Evolutionary conservation across 35 echinoderm and acorn worm genomes (phyloP).

Genomic region (Antedon bifida): DNA sequence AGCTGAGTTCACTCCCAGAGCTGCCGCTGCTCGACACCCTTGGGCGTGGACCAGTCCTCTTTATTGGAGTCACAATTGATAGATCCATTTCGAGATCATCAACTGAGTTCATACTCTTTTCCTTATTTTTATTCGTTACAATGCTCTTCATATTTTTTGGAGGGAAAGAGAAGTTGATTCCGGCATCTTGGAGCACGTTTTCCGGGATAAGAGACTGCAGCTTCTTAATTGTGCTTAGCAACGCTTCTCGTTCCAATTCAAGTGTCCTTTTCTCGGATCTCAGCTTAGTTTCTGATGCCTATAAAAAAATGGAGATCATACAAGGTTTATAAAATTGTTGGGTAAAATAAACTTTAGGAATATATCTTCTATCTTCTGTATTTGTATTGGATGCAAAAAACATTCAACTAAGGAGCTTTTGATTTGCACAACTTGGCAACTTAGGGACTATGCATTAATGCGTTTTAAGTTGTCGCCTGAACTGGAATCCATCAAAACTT

Average conservation of each 20-base stretch:
- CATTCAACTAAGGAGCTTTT: too few relatives aligned
- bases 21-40: conserved; percentile 39
- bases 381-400: too few relatives aligned
- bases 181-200: conserved; percentile 26
- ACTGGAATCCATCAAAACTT: too few relatives aligned
- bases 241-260: conserved; percentile 45
- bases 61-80: conserved; percentile 15
- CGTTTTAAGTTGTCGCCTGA: too few relatives aligned
- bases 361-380: too few relatives aligned
- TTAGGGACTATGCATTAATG: too few relatives aligned
- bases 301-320: background rate
- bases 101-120: conserved; percentile 17
- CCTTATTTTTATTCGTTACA: conserved; percentile 12
- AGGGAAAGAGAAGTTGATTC: conserved; percentile 34
- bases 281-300: conserved; percentile 23
- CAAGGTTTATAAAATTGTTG: too few relatives aligned
- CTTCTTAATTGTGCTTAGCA: conserved; percentile 48
- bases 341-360: too few relatives aligned
- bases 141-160: background rate
- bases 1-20: conserved; percentile 41
- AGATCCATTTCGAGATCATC: conserved; percentile 44
- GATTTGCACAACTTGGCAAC: too few relatives aligned
- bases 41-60: background rate
- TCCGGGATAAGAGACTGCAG: conserved; percentile 38
- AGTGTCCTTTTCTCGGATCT: conserved; percentile 29